phyloP scores from a whole-genome alignment of 2,113 vertebrate genomes.

The Eurystomus gularis region DNA sequence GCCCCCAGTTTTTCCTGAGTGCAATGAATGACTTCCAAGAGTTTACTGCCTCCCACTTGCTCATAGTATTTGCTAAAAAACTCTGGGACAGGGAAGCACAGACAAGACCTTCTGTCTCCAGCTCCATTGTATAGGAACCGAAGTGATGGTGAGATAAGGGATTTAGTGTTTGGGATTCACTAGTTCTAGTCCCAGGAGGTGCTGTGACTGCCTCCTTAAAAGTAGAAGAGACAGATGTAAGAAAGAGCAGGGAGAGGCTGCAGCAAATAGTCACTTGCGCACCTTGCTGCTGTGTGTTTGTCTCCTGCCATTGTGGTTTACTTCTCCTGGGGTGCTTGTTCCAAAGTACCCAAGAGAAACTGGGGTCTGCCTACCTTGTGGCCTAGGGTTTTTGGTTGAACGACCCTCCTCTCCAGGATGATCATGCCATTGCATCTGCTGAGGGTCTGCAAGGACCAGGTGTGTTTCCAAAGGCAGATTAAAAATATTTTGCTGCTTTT shows the following conservation, averaged over 20 bases:
- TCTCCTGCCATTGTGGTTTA: neutral
- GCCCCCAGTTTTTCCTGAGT: neutral
- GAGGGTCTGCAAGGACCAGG: neutral
- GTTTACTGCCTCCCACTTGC: neutral
- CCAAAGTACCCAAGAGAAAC: neutral
- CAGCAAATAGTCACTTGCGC: neutral
- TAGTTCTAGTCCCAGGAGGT: neutral
- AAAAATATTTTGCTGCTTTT: neutral
- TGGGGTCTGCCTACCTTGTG: neutral
- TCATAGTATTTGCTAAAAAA: neutral
- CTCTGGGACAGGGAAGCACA: neutral
- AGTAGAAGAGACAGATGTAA: neutral
- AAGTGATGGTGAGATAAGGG: neutral
- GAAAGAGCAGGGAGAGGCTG: neutral
- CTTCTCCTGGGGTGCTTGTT: neutral
- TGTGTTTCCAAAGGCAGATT: neutral
- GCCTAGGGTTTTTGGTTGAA: neutral
- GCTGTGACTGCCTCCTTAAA: neutral
- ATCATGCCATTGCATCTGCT: neutral
- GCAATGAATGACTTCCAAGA: neutral
- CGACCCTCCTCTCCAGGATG: neutral
- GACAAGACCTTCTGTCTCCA: neutral
- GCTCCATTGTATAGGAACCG: neutral
- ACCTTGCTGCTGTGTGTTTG: neutral
- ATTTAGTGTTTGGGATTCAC: neutral